Evolutionary conservation across 2,888 invertebrate species (phyloP), one percentile per base, ranked within the genome.

Genomic region (Leuctra nigra): DNA sequence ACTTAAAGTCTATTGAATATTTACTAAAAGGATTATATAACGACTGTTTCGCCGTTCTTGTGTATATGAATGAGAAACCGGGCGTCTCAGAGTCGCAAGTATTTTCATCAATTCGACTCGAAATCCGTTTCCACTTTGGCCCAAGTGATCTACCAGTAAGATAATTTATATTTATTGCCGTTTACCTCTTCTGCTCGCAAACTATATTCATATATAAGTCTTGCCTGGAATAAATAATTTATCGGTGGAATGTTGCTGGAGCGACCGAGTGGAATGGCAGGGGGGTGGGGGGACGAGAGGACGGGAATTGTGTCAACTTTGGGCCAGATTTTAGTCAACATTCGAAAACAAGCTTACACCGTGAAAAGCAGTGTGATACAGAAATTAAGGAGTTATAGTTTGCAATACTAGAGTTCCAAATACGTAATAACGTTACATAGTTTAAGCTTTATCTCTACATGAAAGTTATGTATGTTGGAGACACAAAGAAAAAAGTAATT

Each of bases 81-180:
- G n/a, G 3, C 22, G 7, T 2, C 13, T n/a, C 16, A 13, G 13
- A 14, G 36, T n/a, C 20, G 11, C 22, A 9, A 44, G 44, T n/a
- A 4, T 44, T 20, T 44, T 44, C 22, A 44, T 44, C 44, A 44
- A 44, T 20, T n/a, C 23, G 4, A 7, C 39, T 20, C 16, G 9
- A 39, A 44, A 22, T 44, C 20, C 22, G 20, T 20, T 50, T 35
- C 50, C 35, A 50, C 50, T 50, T 50, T 33, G 35, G 18, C 50
- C 35, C 7, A 50, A 50, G 50, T 50, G 50, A 33, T 50, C 50
- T 35, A 35, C 33, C 18, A 50, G 50, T 33, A 18, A 33, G 50
- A 35, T 50, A 50, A 50, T 50, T 50, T 33, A 50, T 50, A 50
- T 50, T 50, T 50, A 50, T 50, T 35, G 50, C 50, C 33, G 33